A percentile compares a stretch with the other conserved stretches of the same genome.
These are phyloP conservation scores for Camponotus fellah DNA, from an alignment of 2,888 invertebrate species.

Conservation along the genomic window DNA sequence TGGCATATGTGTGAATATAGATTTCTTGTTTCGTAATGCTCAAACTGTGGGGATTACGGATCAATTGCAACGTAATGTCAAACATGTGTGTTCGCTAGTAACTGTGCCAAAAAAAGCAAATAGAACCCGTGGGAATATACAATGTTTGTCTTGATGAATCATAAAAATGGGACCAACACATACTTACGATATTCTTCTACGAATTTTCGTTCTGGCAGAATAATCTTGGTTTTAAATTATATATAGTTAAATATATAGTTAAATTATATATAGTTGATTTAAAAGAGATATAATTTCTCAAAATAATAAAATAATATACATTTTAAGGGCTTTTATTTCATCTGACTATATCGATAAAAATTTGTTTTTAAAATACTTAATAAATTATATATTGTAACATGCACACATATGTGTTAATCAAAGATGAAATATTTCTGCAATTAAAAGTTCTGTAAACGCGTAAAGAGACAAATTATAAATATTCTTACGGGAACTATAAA, in stretches of 20 bases:
- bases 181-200: slow-evolving; percentile 22
- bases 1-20: slow-evolving; percentile 33
- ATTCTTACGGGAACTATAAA: slow-evolving; percentile 69
- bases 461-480: slow-evolving; percentile 52
- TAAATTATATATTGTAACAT: not conserved
- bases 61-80: slow-evolving; percentile 66
- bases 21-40: slow-evolving; percentile 17
- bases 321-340: not conserved
- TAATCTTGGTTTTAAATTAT: slow-evolving; percentile 18
- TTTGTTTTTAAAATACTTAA: not conserved
- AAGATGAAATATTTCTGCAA: slow-evolving; percentile 21
- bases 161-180: slow-evolving; percentile 71
- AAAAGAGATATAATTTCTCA: not conserved
- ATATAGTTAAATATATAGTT: not conserved
- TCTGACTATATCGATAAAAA: not conserved
- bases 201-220: not conserved
- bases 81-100: slow-evolving; percentile 75
- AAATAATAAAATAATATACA: not conserved
- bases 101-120: slow-evolving; percentile 77
- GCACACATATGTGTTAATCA: not conserved
- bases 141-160: slow-evolving; percentile 65
- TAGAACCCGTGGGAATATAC: slow-evolving; percentile 73
- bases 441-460: slow-evolving; percentile 3
- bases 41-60: slow-evolving; percentile 55
- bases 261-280: not conserved